Conservation (phyloP, 2,113 vertebrate genomes). For the Rhynchomys soricoides region DNA sequence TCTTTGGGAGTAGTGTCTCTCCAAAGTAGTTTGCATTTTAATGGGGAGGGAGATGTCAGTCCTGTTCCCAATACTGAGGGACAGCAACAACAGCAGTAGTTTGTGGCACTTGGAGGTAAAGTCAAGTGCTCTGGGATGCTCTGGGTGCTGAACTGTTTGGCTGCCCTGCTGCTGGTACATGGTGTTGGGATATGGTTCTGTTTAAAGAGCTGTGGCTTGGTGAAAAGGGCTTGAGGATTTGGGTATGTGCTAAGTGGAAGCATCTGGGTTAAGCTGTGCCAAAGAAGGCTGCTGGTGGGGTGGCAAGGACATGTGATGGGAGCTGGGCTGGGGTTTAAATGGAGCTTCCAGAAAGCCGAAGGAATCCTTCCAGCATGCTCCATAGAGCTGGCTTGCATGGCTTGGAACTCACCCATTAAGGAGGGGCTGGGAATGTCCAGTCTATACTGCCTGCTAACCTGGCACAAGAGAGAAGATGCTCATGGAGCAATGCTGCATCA, state of each 20-base stretch:
- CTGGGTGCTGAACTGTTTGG: background rate
- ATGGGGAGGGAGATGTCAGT: slow-evolving; percentile 64
- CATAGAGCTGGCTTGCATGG: background rate
- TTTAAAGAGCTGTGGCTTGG: slow-evolving; percentile 54
- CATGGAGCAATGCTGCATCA: slow-evolving; percentile 80
- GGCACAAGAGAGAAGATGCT: slow-evolving; percentile 83
- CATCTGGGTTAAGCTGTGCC: slow-evolving; percentile 55
- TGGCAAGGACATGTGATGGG: slow-evolving; percentile 8
- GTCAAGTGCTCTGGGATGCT: background rate
- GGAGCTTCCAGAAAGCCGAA: slow-evolving; percentile 55
- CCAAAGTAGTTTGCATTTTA: slow-evolving; percentile 54
- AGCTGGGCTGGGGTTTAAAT: slow-evolving; percentile 24
- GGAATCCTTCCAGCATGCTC: background rate
- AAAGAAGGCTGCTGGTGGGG: background rate
- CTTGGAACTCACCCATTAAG: slow-evolving; percentile 53
- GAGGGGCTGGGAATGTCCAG: slow-evolving; percentile 84
- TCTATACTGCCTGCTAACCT: slow-evolving; percentile 79
- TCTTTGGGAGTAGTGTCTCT: slow-evolving; percentile 74
- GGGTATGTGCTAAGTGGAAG: slow-evolving; percentile 65
- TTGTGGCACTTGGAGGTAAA: slow-evolving; percentile 39
- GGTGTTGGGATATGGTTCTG: background rate
- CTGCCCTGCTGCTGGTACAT: background rate
- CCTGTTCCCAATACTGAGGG: slow-evolving; percentile 16
- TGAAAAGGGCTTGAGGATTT: slow-evolving; percentile 22
- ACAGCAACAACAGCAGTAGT: background rate